Evolutionary conservation across 2,797 vertebrate genomes (phyloP).

Genomic region (Sarcophilus harrisii): DNA sequence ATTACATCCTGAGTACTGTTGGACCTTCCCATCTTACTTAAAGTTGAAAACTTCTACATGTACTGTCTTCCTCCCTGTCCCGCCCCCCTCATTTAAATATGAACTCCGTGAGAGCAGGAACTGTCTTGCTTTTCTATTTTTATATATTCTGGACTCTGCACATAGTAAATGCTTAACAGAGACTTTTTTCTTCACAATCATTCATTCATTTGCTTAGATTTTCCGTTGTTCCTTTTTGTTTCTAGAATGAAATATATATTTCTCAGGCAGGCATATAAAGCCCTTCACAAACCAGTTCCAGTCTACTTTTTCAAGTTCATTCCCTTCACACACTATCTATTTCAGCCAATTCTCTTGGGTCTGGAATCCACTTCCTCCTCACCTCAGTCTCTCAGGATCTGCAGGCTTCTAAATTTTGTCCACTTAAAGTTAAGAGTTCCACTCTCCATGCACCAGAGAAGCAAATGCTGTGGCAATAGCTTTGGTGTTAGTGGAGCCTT

Average conservation of each 20-base stretch:
- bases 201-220: background rate
- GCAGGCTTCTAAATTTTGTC: background rate
- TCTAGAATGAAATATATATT: background rate
- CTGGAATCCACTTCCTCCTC: background rate
- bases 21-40: background rate
- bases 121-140: background rate
- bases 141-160: background rate
- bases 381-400: background rate
- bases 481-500: background rate
- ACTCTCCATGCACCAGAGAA: background rate
- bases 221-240: background rate
- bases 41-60: background rate
- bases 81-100: background rate
- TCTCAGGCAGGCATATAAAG: background rate
- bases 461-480: background rate
- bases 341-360: background rate
- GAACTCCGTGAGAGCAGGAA: background rate
- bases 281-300: background rate
- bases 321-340: background rate
- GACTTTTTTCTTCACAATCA: background rate
- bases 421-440: background rate
- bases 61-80: background rate
- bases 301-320: background rate
- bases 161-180: background rate
- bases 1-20: background rate